These are phyloP conservation scores for Eurypyga helias DNA, from an alignment of 2,113 vertebrate genomes.

Conservation along the genomic window DNA sequence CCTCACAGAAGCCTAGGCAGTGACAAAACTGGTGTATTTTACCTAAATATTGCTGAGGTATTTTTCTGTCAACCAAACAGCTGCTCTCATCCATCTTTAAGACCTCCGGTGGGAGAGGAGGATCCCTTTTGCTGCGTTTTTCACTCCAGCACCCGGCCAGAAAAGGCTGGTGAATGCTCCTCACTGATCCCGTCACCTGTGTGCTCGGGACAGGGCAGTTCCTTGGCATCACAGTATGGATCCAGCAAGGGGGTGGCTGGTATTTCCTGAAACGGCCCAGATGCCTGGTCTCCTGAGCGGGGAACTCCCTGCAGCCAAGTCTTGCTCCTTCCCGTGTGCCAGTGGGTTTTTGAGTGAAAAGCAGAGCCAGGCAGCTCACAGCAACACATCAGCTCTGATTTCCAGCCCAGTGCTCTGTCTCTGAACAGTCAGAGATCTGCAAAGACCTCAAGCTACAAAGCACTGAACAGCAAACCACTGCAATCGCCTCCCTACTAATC, in stretches of 20 bases:
- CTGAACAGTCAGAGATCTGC: neutral
- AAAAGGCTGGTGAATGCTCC: neutral
- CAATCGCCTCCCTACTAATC: neutral
- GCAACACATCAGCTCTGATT: neutral
- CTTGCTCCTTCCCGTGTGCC: neutral
- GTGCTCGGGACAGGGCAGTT: neutral
- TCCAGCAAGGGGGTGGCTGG: neutral
- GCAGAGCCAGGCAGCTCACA: neutral
- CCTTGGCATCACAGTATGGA: neutral
- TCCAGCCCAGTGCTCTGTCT: neutral
- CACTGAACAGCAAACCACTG: neutral
- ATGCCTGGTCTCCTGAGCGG: fast-evolving
- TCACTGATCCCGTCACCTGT: neutral
- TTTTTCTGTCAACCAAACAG: neutral
- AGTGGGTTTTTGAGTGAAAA: neutral
- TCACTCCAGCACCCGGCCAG: neutral
- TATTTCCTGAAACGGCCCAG: neutral
- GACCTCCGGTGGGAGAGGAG: neutral
- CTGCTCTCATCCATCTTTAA: fast-evolving
- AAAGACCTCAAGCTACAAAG: neutral
- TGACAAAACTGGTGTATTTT: neutral
- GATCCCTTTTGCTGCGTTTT: neutral
- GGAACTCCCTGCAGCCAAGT: neutral
- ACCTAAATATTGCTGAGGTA: fast-evolving
- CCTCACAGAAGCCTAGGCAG: neutral